Percentiles rank a stretch among this genome's conserved stretches.
These are phyloP conservation scores for Salvator merianae DNA, from an alignment of 2,113 vertebrate genomes.

Conservation along the genomic window DNA sequence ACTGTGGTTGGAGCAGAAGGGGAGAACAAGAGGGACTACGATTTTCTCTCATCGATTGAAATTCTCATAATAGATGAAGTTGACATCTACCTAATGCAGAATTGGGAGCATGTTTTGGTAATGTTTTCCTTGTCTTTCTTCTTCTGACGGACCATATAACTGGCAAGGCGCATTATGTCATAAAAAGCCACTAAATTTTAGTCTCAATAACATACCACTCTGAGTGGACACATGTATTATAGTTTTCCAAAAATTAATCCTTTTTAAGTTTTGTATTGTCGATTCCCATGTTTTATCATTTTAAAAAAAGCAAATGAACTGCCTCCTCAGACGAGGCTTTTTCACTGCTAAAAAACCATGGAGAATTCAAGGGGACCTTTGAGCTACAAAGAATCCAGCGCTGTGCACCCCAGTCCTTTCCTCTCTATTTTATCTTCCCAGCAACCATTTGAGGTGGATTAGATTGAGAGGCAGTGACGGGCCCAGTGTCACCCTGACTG, in stretches of 20 bases:
- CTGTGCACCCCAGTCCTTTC: no score
- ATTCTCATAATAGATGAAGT: slow-evolving; percentile 92
- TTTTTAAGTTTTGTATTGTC: background rate
- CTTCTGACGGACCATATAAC: background rate
- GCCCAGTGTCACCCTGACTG: no score
- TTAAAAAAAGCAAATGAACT: background rate
- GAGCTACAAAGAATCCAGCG: no score
- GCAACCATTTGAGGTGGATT: no score
- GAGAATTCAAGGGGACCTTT: background rate
- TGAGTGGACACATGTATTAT: background rate
- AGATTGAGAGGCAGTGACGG: no score
- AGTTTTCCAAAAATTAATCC: background rate
- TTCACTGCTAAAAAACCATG: background rate
- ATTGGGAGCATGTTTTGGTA: slow-evolving; percentile 97
- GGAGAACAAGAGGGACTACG: slow-evolving; percentile 90
- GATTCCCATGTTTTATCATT: no score
- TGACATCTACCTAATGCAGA: slow-evolving; percentile 98
- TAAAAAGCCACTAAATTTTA: background rate
- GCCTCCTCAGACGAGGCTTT: background rate
- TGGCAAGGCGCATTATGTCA: background rate
- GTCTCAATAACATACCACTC: background rate
- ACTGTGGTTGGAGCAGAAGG: slow-evolving; percentile 90
- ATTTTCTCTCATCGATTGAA: slow-evolving; percentile 96
- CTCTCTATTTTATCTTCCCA: no score
- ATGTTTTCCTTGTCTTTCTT: background rate